phyloP scores from a whole-genome alignment of 2,888 invertebrate genomes.

The Temnothorax ravouxi region DNA sequence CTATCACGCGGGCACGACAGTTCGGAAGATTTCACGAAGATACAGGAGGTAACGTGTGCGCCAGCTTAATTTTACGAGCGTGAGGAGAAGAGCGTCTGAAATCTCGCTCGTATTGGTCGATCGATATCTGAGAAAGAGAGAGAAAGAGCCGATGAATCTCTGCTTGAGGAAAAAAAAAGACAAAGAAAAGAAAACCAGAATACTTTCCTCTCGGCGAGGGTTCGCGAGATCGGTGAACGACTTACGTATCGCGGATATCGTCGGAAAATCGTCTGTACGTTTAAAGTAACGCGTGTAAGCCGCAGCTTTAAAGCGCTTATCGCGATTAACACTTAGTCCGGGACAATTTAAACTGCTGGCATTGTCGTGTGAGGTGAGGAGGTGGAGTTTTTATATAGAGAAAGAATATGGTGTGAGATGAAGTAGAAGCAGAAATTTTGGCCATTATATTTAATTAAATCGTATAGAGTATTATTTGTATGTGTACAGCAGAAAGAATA shows the following conservation, averaged over 20 bases:
- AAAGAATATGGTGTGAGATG: not conserved
- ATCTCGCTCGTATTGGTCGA: constrained; percentile 34
- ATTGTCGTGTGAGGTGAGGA: not conserved
- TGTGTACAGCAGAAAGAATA: not conserved
- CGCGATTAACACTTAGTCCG: constrained; percentile 53
- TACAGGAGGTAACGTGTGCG: constrained; percentile 49
- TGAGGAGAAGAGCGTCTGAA: constrained; percentile 40
- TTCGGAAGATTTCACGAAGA: constrained; percentile 48
- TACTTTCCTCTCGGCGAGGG: constrained; percentile 15
- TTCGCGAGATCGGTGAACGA: constrained; percentile 41
- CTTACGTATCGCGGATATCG: constrained; percentile 41
- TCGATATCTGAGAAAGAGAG: constrained; percentile 26
- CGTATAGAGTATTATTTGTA: not conserved
- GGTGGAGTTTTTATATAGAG: not conserved
- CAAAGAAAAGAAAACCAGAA: not conserved
- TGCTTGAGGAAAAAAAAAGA: not conserved
- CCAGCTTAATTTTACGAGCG: constrained; percentile 55
- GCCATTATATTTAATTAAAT: not conserved
- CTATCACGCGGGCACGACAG: constrained; percentile 43
- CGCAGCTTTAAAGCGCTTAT: constrained; percentile 52
- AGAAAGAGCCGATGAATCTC: not conserved
- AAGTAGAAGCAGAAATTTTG: constrained; percentile 2
- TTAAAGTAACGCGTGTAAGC: constrained; percentile 53
- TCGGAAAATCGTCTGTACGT: constrained; percentile 42
- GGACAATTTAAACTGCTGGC: constrained; percentile 43